phyloP scores from a whole-genome alignment of 1,140 invertebrate genomes.

The Cydia splendana region DNA sequence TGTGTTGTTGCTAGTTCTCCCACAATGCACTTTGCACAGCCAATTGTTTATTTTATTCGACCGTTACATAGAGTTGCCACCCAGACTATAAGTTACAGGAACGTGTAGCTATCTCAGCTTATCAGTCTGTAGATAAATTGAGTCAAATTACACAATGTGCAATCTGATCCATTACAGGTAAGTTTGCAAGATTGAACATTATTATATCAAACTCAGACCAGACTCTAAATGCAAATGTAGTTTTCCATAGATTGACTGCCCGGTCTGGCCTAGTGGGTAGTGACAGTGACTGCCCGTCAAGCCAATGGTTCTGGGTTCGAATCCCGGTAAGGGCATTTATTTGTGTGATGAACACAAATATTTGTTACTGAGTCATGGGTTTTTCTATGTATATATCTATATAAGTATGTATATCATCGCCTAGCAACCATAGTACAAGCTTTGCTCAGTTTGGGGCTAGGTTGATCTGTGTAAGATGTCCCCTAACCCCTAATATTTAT shows the following conservation, averaged over 20 bases:
- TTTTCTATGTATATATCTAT: too few species aligned
- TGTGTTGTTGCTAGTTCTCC: neutral
- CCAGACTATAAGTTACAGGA: neutral
- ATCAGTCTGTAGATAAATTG: neutral
- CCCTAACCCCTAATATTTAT: too few species aligned
- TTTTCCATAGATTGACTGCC: neutral
- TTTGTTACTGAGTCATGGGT: too few species aligned
- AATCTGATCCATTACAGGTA: slow-evolving; percentile 18
- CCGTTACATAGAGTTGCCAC: neutral
- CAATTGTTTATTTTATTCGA: neutral
- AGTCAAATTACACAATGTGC: slow-evolving; percentile 22
- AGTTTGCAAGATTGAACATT: neutral
- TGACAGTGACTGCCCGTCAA: too few species aligned
- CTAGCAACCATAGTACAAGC: too few species aligned
- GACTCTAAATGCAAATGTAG: neutral
- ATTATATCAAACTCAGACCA: neutral
- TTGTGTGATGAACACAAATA: too few species aligned
- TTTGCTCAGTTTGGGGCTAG: too few species aligned
- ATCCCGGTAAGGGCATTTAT: too few species aligned
- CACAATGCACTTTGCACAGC: neutral
- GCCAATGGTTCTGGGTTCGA: too few species aligned
- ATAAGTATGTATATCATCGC: too few species aligned
- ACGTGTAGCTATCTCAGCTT: neutral
- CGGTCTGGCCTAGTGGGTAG: too few species aligned
- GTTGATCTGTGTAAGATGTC: too few species aligned